Evolutionary conservation across 64 coral and sea anemone species (phyloP).

Genomic region (Anthopleura sola): DNA sequence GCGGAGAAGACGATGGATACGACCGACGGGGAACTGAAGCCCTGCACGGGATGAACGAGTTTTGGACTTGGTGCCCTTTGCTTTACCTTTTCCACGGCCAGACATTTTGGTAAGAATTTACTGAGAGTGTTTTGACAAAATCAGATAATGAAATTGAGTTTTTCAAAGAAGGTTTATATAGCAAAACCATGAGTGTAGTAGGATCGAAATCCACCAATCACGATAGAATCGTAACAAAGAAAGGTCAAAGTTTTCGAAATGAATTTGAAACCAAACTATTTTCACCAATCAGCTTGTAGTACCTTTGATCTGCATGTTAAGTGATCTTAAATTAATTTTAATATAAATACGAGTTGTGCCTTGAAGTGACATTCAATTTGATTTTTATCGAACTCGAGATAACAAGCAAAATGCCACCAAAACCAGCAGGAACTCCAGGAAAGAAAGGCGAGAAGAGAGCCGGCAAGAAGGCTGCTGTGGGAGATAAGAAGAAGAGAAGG

Average conservation of each 20-base stretch:
- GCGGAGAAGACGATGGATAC: constrained; percentile 24
- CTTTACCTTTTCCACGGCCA: constrained; percentile 27
- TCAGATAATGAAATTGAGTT: background rate
- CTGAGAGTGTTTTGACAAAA: background rate
- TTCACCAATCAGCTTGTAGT: background rate
- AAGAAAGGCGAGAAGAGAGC: constrained; percentile 18
- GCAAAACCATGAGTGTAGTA: background rate
- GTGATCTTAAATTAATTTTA: background rate
- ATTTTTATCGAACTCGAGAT: background rate
- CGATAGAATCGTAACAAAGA: background rate
- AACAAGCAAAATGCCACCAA: background rate
- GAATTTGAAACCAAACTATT: background rate
- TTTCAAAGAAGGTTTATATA: background rate
- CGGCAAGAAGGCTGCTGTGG: constrained; percentile 7
- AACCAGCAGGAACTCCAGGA: background rate
- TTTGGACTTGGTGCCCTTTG: constrained; percentile 24
- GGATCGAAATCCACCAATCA: constrained; percentile 32
- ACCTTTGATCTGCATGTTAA: constrained; percentile 3
- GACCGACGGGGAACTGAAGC: constrained; percentile 20
- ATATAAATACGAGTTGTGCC: constrained; percentile 16
- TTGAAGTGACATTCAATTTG: background rate
- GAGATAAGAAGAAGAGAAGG: constrained; percentile 1
- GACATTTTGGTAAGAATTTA: background rate
- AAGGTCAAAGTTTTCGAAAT: background rate
- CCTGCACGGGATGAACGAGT: constrained; percentile 20